Conservation (phyloP, 2,113 vertebrate genomes). For the Buteo buteo region DNA sequence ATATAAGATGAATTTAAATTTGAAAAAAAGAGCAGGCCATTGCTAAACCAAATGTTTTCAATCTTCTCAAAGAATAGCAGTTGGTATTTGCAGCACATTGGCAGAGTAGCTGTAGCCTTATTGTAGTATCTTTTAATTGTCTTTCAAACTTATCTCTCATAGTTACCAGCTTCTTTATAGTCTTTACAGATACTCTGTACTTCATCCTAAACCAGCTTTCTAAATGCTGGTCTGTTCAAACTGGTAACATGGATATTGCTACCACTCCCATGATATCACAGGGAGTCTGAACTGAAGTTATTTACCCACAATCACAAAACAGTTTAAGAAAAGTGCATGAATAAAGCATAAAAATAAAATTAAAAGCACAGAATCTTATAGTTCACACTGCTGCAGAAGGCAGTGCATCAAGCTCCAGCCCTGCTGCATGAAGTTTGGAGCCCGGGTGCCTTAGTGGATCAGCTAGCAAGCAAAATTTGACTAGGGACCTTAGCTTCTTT, state of each 20-base stretch:
- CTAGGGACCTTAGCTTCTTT: not conserved
- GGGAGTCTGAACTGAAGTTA: not conserved
- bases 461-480: not conserved
- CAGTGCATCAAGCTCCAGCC: not conserved
- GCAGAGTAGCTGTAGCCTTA: not conserved
- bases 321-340: not conserved
- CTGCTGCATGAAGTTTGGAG: not conserved
- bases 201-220: not conserved
- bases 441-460: not conserved
- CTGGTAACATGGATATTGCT: not conserved
- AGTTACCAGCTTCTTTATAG: not conserved
- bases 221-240: not conserved
- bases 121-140: too few species aligned
- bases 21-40: not conserved
- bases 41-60: not conserved
- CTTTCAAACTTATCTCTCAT: not conserved
- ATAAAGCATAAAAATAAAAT: not conserved
- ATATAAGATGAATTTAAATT: not conserved
- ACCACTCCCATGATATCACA: not conserved
- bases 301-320: accelerated
- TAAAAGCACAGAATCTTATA: accelerated
- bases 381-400: not conserved
- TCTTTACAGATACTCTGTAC: not conserved
- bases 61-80: not conserved
- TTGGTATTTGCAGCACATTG: not conserved